Evolutionary conservation across 2,888 invertebrate species (phyloP).

Genomic region (Holacanthella duospinosa): DNA sequence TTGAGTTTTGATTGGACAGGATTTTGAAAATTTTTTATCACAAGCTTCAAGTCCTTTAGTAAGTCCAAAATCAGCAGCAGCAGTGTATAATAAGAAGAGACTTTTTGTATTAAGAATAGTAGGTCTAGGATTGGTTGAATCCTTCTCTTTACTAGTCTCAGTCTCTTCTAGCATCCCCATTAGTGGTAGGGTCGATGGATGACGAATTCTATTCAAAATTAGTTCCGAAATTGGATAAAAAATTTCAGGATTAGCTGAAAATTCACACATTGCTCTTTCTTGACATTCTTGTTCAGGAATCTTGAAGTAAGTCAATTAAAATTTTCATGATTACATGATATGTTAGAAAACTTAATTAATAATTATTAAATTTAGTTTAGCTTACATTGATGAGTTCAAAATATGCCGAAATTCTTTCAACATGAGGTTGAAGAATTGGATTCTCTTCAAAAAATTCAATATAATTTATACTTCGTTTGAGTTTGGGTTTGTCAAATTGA

Average conservation of each 20-base stretch:
- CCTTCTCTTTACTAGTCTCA: slow-evolving; percentile 8
- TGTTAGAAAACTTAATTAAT: not conserved
- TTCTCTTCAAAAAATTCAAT: slow-evolving; percentile 19
- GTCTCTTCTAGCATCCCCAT: slow-evolving; percentile 8
- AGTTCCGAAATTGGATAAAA: slow-evolving; percentile 37
- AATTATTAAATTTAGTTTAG: slow-evolving; percentile 7
- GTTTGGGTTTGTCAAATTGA: slow-evolving; percentile 19
- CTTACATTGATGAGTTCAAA: slow-evolving; percentile 34
- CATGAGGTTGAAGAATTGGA: slow-evolving; percentile 22
- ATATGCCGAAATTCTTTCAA: slow-evolving; percentile 28
- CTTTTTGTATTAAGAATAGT: too few species aligned
- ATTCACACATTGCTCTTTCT: slow-evolving; percentile 37
- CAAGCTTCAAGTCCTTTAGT: slow-evolving; percentile 24
- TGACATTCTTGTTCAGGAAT: slow-evolving; percentile 37
- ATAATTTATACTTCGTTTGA: slow-evolving; percentile 13
- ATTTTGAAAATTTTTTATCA: slow-evolving; percentile 17
- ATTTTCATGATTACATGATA: not conserved
- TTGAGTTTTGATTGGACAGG: slow-evolving; percentile 32
- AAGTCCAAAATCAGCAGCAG: slow-evolving; percentile 33
- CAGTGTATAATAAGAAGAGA: slow-evolving; percentile 31
- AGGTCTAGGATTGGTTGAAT: not conserved
- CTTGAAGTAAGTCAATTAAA: slow-evolving; percentile 22
- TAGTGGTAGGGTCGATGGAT: slow-evolving; percentile 20
- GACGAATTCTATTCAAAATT: slow-evolving; percentile 27
- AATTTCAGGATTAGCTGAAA: slow-evolving; percentile 35